Percentiles rank a stretch among this genome's conserved stretches.
phyloP scores from a whole-genome alignment of 1,140 invertebrate genomes.

The Drosophila equinoxialis region DNA sequence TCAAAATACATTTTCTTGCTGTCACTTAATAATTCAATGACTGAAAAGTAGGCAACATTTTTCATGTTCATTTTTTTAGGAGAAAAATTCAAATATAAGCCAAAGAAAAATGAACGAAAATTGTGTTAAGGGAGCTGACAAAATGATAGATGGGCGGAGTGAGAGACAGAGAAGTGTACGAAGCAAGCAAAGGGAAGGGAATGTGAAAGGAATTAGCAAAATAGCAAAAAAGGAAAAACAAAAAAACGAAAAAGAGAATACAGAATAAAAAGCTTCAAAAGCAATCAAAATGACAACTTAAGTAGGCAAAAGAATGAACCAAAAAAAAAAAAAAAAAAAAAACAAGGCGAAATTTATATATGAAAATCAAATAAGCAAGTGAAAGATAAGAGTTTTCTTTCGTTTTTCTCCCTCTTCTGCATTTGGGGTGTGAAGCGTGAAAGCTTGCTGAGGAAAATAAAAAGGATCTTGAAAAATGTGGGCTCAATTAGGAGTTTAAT shows the following conservation, averaged over 20 bases:
- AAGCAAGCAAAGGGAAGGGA: not conserved
- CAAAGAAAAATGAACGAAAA: constrained; percentile 66
- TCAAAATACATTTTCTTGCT: constrained; percentile 33
- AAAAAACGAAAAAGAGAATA: constrained; percentile 22
- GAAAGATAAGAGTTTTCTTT: constrained; percentile 20
- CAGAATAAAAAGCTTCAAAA: constrained; percentile 79
- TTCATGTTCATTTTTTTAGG: not conserved
- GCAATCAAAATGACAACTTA: constrained; percentile 81
- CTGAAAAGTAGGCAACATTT: constrained; percentile 53
- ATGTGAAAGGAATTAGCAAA: constrained; percentile 64
- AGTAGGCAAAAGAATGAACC: constrained; percentile 57
- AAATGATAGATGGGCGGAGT: constrained; percentile 63
- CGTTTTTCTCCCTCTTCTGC: not conserved
- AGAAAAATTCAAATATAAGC: constrained; percentile 57
- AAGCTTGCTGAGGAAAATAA: not conserved
- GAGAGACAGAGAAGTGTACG: not conserved
- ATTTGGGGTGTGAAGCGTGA: constrained; percentile 15
- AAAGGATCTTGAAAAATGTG: constrained; percentile 48
- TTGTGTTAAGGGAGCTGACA: constrained; percentile 64
- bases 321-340: constrained; percentile 29
- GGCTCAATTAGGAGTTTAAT: constrained; percentile 66
- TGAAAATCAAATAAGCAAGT: constrained; percentile 29
- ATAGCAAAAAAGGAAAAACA: not conserved
- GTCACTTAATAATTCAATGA: constrained; percentile 76
- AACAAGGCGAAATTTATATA: constrained; percentile 25